Base-by-base conservation (phyloP, 2,888 invertebrate genomes). In the Xestia xanthographa region DNA sequence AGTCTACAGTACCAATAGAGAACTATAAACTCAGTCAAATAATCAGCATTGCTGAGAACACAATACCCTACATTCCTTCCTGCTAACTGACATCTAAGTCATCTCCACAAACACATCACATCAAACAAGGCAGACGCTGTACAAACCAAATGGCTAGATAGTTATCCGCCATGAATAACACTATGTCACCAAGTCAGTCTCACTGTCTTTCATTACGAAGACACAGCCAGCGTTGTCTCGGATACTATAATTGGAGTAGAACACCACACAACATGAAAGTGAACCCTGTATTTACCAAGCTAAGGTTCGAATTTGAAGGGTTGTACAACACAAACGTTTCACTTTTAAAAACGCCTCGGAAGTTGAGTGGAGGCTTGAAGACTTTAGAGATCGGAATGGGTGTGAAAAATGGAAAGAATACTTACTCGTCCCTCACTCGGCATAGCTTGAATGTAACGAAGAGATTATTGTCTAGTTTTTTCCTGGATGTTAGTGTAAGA, bases 331-430 rank as follows among this genome's bases (percentile, higher is more conserved):
- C 87, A 88, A 92, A 92, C 91, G 90, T 92, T 92, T 92, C 91
- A 90, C 91, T 93, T 93, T 93, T 91, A 89, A 92, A 94, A 94
- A 91, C 89, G 90, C 92, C 92, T 87, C 79, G 78, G 80, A 88
- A 85, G 86, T 84, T 66, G 85, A 90, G 91, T 86, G 88, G 86
- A 90, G 87, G 84, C 91, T 92, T 87, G 89, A 92, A 91, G 88
- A 91, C 92, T 92, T 91, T 89, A 89, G n/a, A 90, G 90, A 92
- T 91, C 90, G 91, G 91, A 91, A 92, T 89, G 91, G 88, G 92
- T 91, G 91, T 90, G 91, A 89, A 91, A 92, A 92, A 92, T 90
- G 90, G 90, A 90, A 89, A 83, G 83, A 87, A 87, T 79, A 84
- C 78, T 78, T 79, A 84, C 78, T 78, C 72, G 69, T 72, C 67